Conservation (phyloP, 2,797 vertebrate species). For the Eurystomus glaucurus region DNA sequence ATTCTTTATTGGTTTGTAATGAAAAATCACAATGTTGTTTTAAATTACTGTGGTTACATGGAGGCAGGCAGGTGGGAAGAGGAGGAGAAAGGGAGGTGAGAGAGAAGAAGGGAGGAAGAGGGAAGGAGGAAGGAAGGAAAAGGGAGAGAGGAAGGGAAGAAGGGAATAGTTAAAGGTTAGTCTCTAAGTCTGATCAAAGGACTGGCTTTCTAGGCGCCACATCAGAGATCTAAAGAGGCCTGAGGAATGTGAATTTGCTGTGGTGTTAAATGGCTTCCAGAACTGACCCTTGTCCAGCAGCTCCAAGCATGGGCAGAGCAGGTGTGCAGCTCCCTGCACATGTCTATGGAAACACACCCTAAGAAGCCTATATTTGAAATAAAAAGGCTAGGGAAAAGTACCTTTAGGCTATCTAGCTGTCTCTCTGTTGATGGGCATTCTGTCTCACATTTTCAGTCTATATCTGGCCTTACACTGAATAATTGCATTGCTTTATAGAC, state of each 20-base stretch:
- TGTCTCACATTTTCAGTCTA: not conserved
- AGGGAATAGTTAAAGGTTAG: not conserved
- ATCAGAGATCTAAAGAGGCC: conserved; percentile 9
- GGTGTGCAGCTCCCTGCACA: not conserved
- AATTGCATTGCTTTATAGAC: not conserved
- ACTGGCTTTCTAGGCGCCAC: not conserved
- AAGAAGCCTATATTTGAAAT: not conserved
- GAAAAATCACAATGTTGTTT: not conserved
- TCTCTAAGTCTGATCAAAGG: not conserved
- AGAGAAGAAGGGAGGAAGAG: not conserved
- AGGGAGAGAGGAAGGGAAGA: not conserved
- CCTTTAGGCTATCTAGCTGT: not conserved
- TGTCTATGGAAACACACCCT: not conserved
- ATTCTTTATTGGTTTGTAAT: not conserved
- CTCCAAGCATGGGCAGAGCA: not conserved
- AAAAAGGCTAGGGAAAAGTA: not conserved
- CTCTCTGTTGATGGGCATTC: not conserved
- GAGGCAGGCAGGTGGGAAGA: not conserved
- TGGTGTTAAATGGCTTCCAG: conserved; percentile 40
- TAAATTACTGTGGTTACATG: not conserved
- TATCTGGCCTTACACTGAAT: not conserved
- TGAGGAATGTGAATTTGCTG: conserved; percentile 13
- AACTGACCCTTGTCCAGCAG: not conserved
- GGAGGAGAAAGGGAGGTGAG: not conserved
- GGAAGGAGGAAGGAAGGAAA: not conserved